These are phyloP conservation scores for Scatophagus argus DNA, from an alignment of 2,113 vertebrate genomes.

Conservation along the genomic window DNA sequence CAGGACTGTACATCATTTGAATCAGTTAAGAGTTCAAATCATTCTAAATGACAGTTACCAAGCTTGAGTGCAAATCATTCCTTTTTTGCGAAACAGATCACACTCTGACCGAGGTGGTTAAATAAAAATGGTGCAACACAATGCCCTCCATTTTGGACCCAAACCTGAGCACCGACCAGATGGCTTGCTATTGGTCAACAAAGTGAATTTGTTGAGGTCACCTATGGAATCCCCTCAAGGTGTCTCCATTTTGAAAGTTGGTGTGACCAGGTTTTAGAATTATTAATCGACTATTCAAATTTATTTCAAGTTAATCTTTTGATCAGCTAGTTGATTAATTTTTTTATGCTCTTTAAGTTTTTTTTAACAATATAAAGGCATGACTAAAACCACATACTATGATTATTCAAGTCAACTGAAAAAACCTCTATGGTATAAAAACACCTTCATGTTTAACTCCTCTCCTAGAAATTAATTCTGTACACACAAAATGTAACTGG, in stretches of 20 bases:
- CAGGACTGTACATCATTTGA: no score
- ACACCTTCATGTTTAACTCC: not conserved
- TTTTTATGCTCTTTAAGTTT: not conserved
- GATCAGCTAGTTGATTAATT: not conserved
- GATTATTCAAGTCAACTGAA: not conserved
- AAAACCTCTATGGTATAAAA: not conserved
- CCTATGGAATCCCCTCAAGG: not conserved
- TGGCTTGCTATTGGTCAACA: not conserved
- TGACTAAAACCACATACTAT: not conserved
- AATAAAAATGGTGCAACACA: not conserved
- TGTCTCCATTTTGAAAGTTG: not conserved
- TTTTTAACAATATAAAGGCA: no score
- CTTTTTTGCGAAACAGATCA: not conserved
- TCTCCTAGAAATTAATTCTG: conserved; percentile 2
- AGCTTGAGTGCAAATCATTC: not conserved
- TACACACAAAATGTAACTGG: not conserved
- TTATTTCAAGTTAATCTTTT: not conserved
- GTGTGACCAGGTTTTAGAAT: not conserved
- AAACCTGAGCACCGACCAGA: not conserved
- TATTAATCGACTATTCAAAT: not conserved
- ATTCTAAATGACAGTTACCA: no score
- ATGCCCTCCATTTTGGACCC: not conserved
- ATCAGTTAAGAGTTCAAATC: no score
- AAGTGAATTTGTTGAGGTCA: not conserved
- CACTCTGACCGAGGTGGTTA: not conserved